Evolutionary conservation across 2,888 invertebrate genomes (phyloP), one percentile per base, ranked within the genome.

Genomic region (Eudasyphora cyanicolor): DNA sequence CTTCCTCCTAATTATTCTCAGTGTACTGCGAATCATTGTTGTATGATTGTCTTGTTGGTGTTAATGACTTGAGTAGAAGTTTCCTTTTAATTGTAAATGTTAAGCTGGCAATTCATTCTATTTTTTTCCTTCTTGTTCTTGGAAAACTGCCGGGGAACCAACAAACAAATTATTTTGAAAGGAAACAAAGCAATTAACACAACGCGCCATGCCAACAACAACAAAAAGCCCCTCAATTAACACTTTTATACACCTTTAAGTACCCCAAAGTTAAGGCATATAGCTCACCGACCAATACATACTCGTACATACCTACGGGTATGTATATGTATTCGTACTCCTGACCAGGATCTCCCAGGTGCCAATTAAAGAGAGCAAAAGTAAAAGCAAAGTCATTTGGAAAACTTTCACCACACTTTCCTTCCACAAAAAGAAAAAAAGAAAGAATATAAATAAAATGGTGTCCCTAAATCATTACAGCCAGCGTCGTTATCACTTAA

Each of bases 141-240:
- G 51, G 24, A 7, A 5, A 57, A 57, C 24, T 57, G 27, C 14
- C 19, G 1, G 6, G 29, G 19, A 64, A 38, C 27, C 10, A 32
- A 60, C 10, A 3, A 19, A 24, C 67, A 42, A 67, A 67, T 67
- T 67, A 67, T 14, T 67, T 42, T 24, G n/a, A 5, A 67, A 67
- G 67, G 67, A 67, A 67, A 67, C 24, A 29, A 67, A 67, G 42
- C 64, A 64, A 38, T 64, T 64, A 64, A 64, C 32, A 62, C 29
- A 32, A n/a, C 7, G 5, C 29, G 10, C n/a, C 45, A n/a, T n/a
- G 1, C 45, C 14, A 60, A n/a, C 35, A 64, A 64, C 35, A 19
- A 17, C 35, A n/a, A 62, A 14, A 42, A 67, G 67, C 24, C 42
- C n/a, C 19, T 24, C 67, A 67, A 67, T 67, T 67, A 67, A 67